Evolutionary conservation across 2,113 vertebrate species (phyloP).

Genomic region (Paralichthys olivaceus): DNA sequence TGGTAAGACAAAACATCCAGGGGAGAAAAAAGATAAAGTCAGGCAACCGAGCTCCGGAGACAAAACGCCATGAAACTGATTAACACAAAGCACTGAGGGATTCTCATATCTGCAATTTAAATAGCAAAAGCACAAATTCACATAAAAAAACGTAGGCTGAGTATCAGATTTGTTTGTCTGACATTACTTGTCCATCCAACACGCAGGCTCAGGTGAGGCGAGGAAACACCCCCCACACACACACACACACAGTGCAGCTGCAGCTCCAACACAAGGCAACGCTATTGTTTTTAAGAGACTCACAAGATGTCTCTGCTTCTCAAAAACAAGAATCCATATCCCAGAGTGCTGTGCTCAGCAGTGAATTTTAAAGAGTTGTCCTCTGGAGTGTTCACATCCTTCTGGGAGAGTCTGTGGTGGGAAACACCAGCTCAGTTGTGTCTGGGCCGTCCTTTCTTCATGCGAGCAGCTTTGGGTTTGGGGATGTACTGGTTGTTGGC

Average conservation of each 20-base stretch:
- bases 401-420: slow-evolving; percentile 52
- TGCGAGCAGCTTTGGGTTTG: slow-evolving; percentile 96
- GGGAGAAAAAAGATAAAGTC: slow-evolving; percentile 2
- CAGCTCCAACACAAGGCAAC: slow-evolving; percentile 44
- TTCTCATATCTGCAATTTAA: slow-evolving; percentile 82
- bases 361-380: slow-evolving; percentile 14
- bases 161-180: slow-evolving; percentile 67
- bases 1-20: slow-evolving; percentile 41
- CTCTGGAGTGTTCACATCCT: slow-evolving; percentile 38
- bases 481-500: slow-evolving; percentile 99
- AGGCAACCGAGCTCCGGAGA: slow-evolving; percentile 14
- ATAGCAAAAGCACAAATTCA: slow-evolving; percentile 83
- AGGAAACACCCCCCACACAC: background rate
- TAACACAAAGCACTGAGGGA: slow-evolving; percentile 61
- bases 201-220: background rate
- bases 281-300: slow-evolving; percentile 11
- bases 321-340: slow-evolving; percentile 21
- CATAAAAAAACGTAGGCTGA: slow-evolving; percentile 82
- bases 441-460: slow-evolving; percentile 94
- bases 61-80: slow-evolving; percentile 24
- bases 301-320: slow-evolving; percentile 12
- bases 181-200: slow-evolving; percentile 80
- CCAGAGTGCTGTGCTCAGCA: slow-evolving; percentile 42
- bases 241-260: background rate
- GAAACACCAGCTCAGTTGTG: slow-evolving; percentile 83